Evolutionary conservation across 64 coral and sea anemone species (phyloP).

Genomic region (Porites australiensis): DNA sequence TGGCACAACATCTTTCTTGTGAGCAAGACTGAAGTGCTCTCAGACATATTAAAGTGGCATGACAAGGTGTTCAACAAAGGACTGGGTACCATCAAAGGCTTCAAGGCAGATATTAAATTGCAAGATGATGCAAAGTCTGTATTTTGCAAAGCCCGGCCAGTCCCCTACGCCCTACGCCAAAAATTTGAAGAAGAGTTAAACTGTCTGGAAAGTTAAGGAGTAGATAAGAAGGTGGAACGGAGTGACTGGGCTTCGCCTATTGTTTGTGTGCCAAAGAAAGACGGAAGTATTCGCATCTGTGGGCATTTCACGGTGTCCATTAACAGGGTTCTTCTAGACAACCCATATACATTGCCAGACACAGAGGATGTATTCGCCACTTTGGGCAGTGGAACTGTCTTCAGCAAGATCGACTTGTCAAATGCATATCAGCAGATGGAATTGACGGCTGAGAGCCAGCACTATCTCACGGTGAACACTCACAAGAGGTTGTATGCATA

Average conservation of each 20-base stretch:
- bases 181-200: no score
- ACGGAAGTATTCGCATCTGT: constrained; percentile 50
- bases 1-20: no score
- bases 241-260: constrained; percentile 28
- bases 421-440: constrained; percentile 67
- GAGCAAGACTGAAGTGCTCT: no score
- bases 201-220: no score
- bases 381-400: constrained; percentile 55
- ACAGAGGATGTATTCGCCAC: constrained; percentile 59
- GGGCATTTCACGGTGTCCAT: constrained; percentile 55
- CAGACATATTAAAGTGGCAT: no score
- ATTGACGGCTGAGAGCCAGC: constrained; percentile 42
- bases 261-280: constrained; percentile 50
- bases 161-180: no score
- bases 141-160: no score
- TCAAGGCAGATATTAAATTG: no score
- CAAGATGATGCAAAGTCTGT: no score
- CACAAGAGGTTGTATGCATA: constrained; percentile 67
- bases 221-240: no score
- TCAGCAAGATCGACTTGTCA: constrained; percentile 63
- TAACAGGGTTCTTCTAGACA: constrained; percentile 35
- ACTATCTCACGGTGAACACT: constrained; percentile 58
- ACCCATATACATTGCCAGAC: constrained; percentile 48
- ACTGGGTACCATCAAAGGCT: no score
- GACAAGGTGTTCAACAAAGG: no score